These are phyloP conservation scores for Collichthys lucidus DNA, from an alignment of 2,113 vertebrate species.

Conservation along the genomic window DNA sequence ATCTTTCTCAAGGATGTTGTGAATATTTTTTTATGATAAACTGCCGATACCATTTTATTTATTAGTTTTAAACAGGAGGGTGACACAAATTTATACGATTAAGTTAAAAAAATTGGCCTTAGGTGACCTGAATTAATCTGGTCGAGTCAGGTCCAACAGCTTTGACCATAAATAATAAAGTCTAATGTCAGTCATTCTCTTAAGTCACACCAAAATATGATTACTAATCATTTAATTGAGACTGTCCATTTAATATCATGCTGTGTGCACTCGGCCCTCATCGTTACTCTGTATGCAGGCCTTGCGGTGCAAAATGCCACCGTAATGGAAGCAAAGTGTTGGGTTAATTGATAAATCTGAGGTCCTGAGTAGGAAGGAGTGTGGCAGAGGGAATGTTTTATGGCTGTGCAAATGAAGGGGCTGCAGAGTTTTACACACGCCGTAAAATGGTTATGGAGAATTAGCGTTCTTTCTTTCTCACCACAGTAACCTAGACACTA, in stretches of 20 bases:
- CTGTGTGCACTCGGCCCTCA: constrained; percentile 39
- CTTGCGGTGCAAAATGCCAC: constrained; percentile 68
- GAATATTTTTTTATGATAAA: constrained; percentile 6
- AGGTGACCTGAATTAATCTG: constrained; percentile 37
- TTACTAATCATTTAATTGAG: constrained; percentile 57
- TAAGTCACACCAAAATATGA: constrained; percentile 48
- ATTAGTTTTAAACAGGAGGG: constrained; percentile 34
- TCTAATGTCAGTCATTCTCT: constrained; percentile 50
- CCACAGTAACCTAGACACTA: constrained; percentile 71
- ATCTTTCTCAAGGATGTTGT: not conserved
- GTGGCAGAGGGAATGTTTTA: constrained; percentile 79
- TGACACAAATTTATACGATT: constrained; percentile 43
- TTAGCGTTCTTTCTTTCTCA: constrained; percentile 71
- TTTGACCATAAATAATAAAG: constrained; percentile 50
- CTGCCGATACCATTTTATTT: constrained; percentile 3
- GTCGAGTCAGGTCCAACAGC: constrained; percentile 27
- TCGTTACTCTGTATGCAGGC: constrained; percentile 60
- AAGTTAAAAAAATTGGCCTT: constrained; percentile 27
- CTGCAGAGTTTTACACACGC: constrained; percentile 80
- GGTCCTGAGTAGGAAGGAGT: constrained; percentile 71
- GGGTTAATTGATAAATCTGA: constrained; percentile 82
- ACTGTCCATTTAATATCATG: constrained; percentile 51
- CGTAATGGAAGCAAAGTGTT: constrained; percentile 76
- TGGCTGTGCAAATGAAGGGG: constrained; percentile 80
- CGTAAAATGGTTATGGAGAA: constrained; percentile 83